A percentile compares a stretch with the other conserved stretches of the same genome.
These are phyloP conservation scores for Meteorus cinctellus DNA, from an alignment of 2,888 invertebrate species.

Conservation along the genomic window DNA sequence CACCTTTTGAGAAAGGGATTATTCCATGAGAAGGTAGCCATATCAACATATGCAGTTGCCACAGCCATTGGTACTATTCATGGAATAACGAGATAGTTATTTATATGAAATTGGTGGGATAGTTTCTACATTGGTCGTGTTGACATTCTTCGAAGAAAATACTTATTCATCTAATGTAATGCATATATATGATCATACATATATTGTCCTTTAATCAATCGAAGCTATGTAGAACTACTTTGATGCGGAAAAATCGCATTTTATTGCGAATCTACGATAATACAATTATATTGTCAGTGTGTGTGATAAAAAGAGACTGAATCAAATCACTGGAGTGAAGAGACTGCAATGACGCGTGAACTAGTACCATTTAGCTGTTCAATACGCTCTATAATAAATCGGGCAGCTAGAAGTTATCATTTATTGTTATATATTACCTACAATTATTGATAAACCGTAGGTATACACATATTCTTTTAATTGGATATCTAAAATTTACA, in stretches of 20 bases:
- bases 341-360: slow-evolving; percentile 35
- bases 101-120: slow-evolving; percentile 30
- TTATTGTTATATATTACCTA: slow-evolving; percentile 11
- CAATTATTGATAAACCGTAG: slow-evolving; percentile 25
- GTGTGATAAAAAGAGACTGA: slow-evolving; percentile 7
- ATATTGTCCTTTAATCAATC: slow-evolving; percentile 20
- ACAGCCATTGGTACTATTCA: slow-evolving; percentile 50
- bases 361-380: slow-evolving; percentile 17
- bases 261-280: slow-evolving; percentile 18
- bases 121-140: slow-evolving; percentile 14
- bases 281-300: slow-evolving; percentile 15
- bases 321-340: slow-evolving; percentile 7
- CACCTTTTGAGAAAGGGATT: slow-evolving; percentile 1
- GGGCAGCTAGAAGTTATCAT: slow-evolving; percentile 8
- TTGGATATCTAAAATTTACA: not conserved
- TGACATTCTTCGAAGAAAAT: slow-evolving; percentile 27
- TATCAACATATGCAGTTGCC: slow-evolving; percentile 40
- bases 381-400: not conserved
- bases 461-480: not conserved
- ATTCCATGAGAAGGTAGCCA: slow-evolving; percentile 44
- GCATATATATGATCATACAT: not conserved
- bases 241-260: not conserved
- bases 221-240: not conserved
- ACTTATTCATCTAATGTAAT: slow-evolving; percentile 1
- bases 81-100: slow-evolving; percentile 47